Percentiles rank a stretch among this genome's conserved stretches.
Conservation (phyloP, 1,140 invertebrate species). For the Tribolium castaneum region DNA sequence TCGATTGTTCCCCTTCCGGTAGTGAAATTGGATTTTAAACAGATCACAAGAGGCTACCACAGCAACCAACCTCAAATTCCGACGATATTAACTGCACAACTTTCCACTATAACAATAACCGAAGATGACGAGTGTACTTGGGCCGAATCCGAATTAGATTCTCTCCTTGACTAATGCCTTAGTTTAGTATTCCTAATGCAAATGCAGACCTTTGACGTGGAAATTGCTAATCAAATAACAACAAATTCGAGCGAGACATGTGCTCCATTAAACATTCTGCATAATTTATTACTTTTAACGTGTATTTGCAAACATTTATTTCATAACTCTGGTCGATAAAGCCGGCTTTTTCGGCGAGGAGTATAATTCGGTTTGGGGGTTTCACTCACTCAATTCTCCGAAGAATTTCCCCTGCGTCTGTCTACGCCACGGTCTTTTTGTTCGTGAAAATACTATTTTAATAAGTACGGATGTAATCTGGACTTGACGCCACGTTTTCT, state of each 20-base stretch:
- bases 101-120: conserved; percentile 14
- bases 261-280: neutral
- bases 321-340: neutral
- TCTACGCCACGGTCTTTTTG: conserved; percentile 1
- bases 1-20: conserved; percentile 57
- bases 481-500: conserved; percentile 6
- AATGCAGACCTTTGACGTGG: conserved; percentile 4
- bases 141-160: conserved; percentile 3
- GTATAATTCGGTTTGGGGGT: conserved; percentile 14
- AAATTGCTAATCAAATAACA: conserved; percentile 19
- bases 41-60: conserved; percentile 46
- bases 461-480: conserved; percentile 20
- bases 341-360: neutral
- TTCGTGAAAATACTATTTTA: conserved; percentile 23
- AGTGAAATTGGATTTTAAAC: conserved; percentile 56
- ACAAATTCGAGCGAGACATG: neutral
- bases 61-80: conserved; percentile 41
- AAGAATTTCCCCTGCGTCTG: conserved; percentile 11
- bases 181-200: conserved; percentile 4
- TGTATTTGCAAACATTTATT: neutral
- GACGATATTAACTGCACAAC: conserved; percentile 15
- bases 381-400: conserved; percentile 16
- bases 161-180: neutral
- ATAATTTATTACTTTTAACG: neutral
- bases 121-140: conserved; percentile 5